Conservation (phyloP, 2,888 invertebrate genomes). For the Drosophila leonis region DNA sequence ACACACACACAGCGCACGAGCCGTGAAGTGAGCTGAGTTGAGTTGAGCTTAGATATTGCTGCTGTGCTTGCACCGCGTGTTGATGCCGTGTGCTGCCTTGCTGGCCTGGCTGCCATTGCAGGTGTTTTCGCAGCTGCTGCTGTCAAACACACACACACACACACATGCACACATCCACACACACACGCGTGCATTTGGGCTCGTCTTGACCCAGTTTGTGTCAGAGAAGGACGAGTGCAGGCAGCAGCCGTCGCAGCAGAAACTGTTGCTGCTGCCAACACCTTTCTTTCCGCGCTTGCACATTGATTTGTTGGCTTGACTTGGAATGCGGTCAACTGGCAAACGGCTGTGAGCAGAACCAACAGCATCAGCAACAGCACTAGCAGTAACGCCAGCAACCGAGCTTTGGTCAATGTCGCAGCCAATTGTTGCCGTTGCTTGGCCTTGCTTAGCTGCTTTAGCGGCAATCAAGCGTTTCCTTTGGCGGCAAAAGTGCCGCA, state of each 20-base stretch:
- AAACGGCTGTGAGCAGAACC: constrained; percentile 25
- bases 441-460: constrained; percentile 70
- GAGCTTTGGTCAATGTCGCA: constrained; percentile 70
- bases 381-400: constrained; percentile 28
- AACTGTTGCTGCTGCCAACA: constrained; percentile 46
- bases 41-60: constrained; percentile 27
- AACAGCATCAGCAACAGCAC: constrained; percentile 18
- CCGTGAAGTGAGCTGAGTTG: constrained; percentile 46
- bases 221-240: constrained; percentile 55
- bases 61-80: constrained; percentile 23
- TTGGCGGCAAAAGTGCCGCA: constrained; percentile 72
- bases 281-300: constrained; percentile 69
- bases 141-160: constrained; percentile 25
- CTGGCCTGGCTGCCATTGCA: constrained; percentile 43
- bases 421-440: constrained; percentile 57
- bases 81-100: constrained; percentile 25
- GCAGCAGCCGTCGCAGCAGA: constrained; percentile 25
- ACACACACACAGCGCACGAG: constrained; percentile 50
- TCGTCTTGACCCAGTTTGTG: constrained; percentile 58
- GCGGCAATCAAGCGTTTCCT: constrained; percentile 77
- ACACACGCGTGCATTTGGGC: constrained; percentile 40
- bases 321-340: constrained; percentile 74
- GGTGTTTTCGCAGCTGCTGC: constrained; percentile 55
- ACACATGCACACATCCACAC: constrained; percentile 21
- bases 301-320: constrained; percentile 70